phyloP scores from a whole-genome alignment of 2,888 invertebrate genomes.

The Microplitis manilae region DNA sequence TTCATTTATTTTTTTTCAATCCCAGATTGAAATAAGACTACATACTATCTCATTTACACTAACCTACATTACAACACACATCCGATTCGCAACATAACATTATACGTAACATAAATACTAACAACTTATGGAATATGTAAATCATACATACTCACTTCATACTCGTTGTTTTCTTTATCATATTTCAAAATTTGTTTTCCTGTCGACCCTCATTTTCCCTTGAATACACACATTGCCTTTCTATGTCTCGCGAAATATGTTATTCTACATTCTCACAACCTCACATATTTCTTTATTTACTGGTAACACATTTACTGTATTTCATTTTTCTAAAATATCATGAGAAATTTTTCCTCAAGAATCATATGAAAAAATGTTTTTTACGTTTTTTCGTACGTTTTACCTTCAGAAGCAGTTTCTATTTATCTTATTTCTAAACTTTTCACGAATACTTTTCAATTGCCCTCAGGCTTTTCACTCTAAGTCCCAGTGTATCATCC shows the following conservation, averaged over 20 bases:
- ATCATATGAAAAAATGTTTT: slow-evolving; percentile 3
- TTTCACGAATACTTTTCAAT: slow-evolving; percentile 16
- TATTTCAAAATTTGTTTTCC: not conserved
- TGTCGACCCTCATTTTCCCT: not conserved
- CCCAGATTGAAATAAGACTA: not conserved
- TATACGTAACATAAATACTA: slow-evolving; percentile 18
- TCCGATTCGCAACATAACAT: slow-evolving; percentile 21
- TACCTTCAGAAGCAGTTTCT: not conserved
- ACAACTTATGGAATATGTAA: too few species aligned
- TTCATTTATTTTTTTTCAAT: slow-evolving; percentile 7
- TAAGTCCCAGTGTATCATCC: slow-evolving; percentile 29
- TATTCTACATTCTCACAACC: not conserved
- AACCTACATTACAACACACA: not conserved
- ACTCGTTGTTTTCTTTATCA: slow-evolving; percentile 12
- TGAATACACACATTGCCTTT: not conserved
- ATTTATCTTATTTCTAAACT: slow-evolving; percentile 3
- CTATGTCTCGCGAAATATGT: slow-evolving; percentile 11
- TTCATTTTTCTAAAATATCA: slow-evolving; percentile 22
- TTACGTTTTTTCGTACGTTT: not conserved
- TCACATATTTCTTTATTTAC: not conserved
- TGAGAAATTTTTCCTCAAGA: not conserved
- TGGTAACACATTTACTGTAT: not conserved
- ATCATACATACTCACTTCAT: not conserved
- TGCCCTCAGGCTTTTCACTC: slow-evolving; percentile 35
- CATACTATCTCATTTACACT: not conserved